A percentile compares a stretch with the other conserved stretches of the same genome.
Evolutionary conservation across 37 sponge, comb jelly and placozoan genomes (phyloP).

Genomic region (Geodia barretti): DNA sequence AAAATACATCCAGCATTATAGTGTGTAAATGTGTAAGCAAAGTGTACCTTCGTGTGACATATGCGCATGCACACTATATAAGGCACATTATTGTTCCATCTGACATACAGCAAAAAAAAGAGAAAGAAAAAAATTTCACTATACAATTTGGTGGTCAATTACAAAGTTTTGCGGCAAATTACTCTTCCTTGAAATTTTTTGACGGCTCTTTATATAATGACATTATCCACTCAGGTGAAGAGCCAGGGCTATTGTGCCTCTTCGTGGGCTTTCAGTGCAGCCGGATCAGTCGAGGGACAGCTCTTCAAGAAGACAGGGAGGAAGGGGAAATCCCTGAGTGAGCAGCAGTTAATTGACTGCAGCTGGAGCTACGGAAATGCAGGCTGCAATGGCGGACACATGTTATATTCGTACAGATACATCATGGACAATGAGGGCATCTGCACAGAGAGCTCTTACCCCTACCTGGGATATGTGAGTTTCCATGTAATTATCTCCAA

Average conservation of each 20-base stretch:
- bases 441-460: conserved; percentile 2
- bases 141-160: no score
- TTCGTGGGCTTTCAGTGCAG: conserved; percentile 3
- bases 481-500: neutral
- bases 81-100: no score
- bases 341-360: conserved; percentile 42
- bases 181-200: no score
- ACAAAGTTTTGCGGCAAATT: no score
- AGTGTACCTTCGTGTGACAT: no score
- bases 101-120: no score
- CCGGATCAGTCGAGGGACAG: conserved; percentile 24
- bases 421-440: conserved; percentile 7
- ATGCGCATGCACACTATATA: neutral
- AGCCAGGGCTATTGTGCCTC: neutral
- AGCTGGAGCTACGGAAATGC: conserved; percentile 1
- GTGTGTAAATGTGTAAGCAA: no score
- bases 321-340: neutral
- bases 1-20: no score
- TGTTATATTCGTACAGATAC: conserved; percentile 10
- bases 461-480: conserved; percentile 7
- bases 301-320: neutral
- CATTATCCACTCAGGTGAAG: neutral
- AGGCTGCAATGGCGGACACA: conserved; percentile 32
- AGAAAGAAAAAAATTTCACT: no score
- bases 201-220: no score